Evolutionary conservation across 1,140 invertebrate species (phyloP), one percentile per base, ranked within the genome.

Genomic region (Tetragonula clypearis): DNA sequence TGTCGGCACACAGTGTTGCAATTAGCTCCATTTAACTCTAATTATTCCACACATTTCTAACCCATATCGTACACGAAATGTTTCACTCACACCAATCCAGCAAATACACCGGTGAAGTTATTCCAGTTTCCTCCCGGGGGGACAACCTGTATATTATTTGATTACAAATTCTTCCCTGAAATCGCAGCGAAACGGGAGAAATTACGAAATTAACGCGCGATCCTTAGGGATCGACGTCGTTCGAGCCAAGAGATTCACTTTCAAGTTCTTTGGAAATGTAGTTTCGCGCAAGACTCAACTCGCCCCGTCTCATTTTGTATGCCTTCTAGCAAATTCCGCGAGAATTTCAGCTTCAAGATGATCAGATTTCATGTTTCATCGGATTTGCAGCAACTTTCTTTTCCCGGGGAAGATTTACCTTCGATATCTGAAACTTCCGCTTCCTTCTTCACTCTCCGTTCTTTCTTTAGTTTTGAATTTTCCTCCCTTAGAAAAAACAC

Each of bases 281-380:
- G 30, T 66, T 66, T 49, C 58, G 65, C 65, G 62, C 14, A 77
- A 65, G 12, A 68, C 56, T 79, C 65, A 55, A 56, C 23, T 30
- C 60, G 15, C 53, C n/a, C 49, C 1, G 53, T 69, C 77, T 68
- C 65, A 55, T 62, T 79, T 69, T 19, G 17, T 56, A 69, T 79
- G 53, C 53, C 78, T 79, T 79, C 30, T 53, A 56, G 65, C 21
- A 79, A 79, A 68, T 68, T 79, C 26, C 14, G 4, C 49, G 49
- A 55, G 77, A 68, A 79, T 79, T 68, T 49, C 26, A 23, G 8
- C 14, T 30, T 35, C 49, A 30, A 30, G 65, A 35, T 53, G 77
- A 79, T 79, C 49, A 55, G 66, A 35, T 79, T 79, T 69, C 65
- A 69, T 69, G 53, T 79, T 79, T 66, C 65, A 79, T 79, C 78